phyloP scores from a whole-genome alignment of 2,113 vertebrate species.

The Brienomyrus brachyistius region DNA sequence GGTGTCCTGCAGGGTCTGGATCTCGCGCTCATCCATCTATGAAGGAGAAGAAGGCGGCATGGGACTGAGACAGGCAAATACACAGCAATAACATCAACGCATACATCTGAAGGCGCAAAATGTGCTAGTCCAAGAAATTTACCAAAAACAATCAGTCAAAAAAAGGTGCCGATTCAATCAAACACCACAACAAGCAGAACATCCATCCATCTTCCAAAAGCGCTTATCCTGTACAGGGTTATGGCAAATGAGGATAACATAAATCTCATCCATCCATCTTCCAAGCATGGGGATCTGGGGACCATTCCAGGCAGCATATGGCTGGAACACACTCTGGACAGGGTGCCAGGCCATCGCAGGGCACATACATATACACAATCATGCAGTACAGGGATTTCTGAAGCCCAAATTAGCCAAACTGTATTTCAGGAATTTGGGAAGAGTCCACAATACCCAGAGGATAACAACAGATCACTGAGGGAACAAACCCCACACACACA shows the following conservation, averaged over 20 bases:
- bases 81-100: not conserved
- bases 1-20: conserved; percentile 42
- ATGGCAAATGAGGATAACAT: not conserved
- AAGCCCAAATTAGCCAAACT: not conserved
- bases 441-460: not conserved
- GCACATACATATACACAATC: not conserved
- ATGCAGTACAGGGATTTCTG: not conserved
- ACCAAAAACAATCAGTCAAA: not conserved
- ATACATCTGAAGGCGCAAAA: not conserved
- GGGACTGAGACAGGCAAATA: not conserved
- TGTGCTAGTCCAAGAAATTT: not conserved
- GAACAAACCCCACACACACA: not conserved
- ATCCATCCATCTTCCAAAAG: not conserved
- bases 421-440: not conserved
- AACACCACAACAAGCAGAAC: not conserved
- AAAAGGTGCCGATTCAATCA: not conserved
- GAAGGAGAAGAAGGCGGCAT: not conserved
- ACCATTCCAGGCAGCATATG: not conserved
- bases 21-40: conserved; percentile 44
- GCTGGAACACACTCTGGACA: not conserved
- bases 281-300: not conserved
- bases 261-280: not conserved
- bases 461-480: not conserved
- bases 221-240: not conserved
- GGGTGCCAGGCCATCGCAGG: not conserved